Percentiles rank a stretch among this genome's conserved stretches.
Conservation (phyloP, 2,888 invertebrate genomes). For the Mythimna lalbum region DNA sequence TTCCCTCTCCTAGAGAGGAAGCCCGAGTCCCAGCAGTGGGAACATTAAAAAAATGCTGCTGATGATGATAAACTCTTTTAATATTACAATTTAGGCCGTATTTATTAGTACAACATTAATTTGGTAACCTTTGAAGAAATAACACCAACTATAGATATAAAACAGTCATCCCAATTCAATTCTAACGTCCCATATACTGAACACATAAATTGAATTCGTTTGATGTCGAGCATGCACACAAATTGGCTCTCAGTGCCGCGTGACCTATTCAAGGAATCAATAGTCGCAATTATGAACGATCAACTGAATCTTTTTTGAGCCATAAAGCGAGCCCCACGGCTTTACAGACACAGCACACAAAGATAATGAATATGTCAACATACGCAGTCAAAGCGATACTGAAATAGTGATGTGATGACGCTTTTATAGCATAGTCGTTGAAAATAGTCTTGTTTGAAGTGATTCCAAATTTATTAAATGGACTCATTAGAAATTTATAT, state of each 20-base stretch:
- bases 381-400: constrained; percentile 52
- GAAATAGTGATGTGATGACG: constrained; percentile 45
- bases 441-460: constrained; percentile 5
- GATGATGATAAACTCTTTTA: too few relatives aligned
- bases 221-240: constrained; percentile 41
- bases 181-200: constrained; percentile 10
- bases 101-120: neutral
- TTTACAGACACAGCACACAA: constrained; percentile 58
- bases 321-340: constrained; percentile 26
- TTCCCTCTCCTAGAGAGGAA: too few relatives aligned
- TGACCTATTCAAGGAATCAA: constrained; percentile 58
- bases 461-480: neutral
- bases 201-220: constrained; percentile 24
- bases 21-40: too few relatives aligned
- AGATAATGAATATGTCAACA: constrained; percentile 71
- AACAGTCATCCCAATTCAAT: constrained; percentile 23
- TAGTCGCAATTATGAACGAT: constrained; percentile 64
- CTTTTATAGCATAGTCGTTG: constrained; percentile 14
- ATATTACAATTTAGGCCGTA: neutral
- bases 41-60: too few relatives aligned
- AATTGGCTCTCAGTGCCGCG: constrained; percentile 34
- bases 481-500: neutral
- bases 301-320: constrained; percentile 50
- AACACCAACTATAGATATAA: constrained; percentile 32
- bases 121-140: constrained; percentile 9